These are phyloP conservation scores for Phycodurus eques DNA, from an alignment of 2,113 vertebrate genomes.

Conservation along the genomic window DNA sequence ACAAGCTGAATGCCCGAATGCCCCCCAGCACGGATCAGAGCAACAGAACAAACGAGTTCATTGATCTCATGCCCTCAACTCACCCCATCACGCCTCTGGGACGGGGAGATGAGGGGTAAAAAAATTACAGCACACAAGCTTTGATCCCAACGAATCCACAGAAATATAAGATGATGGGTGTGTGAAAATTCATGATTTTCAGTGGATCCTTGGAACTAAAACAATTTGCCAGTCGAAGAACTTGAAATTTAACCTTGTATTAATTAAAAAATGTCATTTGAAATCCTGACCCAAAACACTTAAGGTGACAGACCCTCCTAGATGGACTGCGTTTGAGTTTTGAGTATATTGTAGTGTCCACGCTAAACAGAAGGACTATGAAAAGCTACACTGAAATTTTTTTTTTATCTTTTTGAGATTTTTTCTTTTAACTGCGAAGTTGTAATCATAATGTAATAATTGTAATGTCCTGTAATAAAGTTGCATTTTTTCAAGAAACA, in stretches of 20 bases:
- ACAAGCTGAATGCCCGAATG: conserved; percentile 44
- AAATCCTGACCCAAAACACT: too few species aligned
- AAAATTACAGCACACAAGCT: neutral
- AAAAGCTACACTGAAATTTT: too few species aligned
- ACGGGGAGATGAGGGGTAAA: conserved; percentile 20
- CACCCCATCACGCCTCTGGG: conserved; percentile 42
- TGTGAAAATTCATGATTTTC: neutral
- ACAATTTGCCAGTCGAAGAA: neutral
- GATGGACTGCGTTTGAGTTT: too few species aligned
- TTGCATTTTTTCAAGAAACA: too few species aligned
- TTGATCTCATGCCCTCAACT: conserved; percentile 35
- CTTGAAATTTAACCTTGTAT: neutral
- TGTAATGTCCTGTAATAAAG: too few species aligned
- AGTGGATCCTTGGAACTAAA: neutral
- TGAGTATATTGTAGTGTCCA: too few species aligned
- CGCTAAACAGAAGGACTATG: too few species aligned
- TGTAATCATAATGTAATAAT: too few species aligned
- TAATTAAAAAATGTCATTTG: too few species aligned
- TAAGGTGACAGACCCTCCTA: too few species aligned
- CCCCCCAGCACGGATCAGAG: conserved; percentile 63
- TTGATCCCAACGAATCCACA: neutral
- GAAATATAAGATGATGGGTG: neutral
- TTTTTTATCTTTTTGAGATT: too few species aligned
- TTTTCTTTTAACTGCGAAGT: too few species aligned
- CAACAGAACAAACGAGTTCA: conserved; percentile 54